Evolutionary conservation across 2,888 invertebrate species (phyloP), one percentile per base, ranked within the genome.

Genomic region (Fragum whitleyi): DNA sequence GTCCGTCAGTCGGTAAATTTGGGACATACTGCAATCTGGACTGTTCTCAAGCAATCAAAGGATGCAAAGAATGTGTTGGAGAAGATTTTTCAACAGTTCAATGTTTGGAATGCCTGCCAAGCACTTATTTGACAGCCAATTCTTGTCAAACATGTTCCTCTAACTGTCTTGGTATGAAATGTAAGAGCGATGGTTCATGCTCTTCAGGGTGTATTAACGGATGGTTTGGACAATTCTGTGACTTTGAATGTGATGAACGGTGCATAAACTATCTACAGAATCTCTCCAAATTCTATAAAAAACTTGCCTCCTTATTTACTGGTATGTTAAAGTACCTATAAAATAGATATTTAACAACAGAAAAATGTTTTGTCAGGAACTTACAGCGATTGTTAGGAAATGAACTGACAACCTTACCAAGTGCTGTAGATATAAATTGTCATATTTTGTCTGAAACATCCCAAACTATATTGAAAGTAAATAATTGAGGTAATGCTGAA

Each of bases 61-160:
- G 62, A 32, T 62, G 62, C 28, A 62, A 19, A n/a, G 62, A 62
- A n/a, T 62, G 62, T 62, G 36, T 62, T 62, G 62, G 62, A 2
- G 62, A 62, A 3, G 23, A 16, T 29, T 5, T 19, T 16, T 21
- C 16, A n/a, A 19, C 62, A 0, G 23, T 62, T 11, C 62, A 62
- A 36, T 62, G 62, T 62, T n/a, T 19, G 19, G n/a, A 32, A 62
- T 62, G 62, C 21, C 9, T 32, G 0, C 3, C 19, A 3, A n/a
- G n/a, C 19, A 32, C 5, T 29, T 62, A 62, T 62, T 36, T 62
- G 28, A 36, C n/a, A 19, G 32, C 32, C 19, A 62, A 62, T 36
- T 16, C 14, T 19, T 62, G 62, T 32, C 28, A 3, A 3, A 62
- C 19, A 32, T 62, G 62, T 32, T 19, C 36, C 16, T 9, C 3